Evolutionary conservation across 2,888 invertebrate genomes (phyloP), one percentile per base, ranked within the genome.

Genomic region (Sepiola atlantica): DNA sequence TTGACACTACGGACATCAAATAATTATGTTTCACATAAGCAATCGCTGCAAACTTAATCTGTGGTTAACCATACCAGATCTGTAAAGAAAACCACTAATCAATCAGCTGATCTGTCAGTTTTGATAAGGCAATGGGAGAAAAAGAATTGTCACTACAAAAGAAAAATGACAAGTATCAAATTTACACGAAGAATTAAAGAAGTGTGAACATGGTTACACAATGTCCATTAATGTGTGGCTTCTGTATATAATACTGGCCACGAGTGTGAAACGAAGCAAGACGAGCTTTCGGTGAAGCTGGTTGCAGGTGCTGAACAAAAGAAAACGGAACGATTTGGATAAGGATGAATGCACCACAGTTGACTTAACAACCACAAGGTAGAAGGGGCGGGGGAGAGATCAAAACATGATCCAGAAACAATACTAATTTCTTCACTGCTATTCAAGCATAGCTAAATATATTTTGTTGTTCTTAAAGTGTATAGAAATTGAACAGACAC

Each of bases 361-460:
- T 77, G 77, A 77, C 77, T 77, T n/a, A 77, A 77, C 77, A 77
- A 77, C 77, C 77, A 77, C 77, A 77, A 77, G 77, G 77, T 77
- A 32, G 4, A 2, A 77, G 16, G 32, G 77, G 45, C 45, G 45
- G 45, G 45, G 45, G 45, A 45, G 77, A 77, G n/a, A 77, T 77
- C n/a, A 77, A 77, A 77, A 77, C 77, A 32, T 77, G 77, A 77
- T n/a, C 77, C n/a, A 77, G 77, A 77, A 77, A 77, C 77, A 61
- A 61, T 77, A 77, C 18, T 77, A 77, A 77, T 77, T 77, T 77
- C 77, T 77, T 77, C 77, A 77, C 77, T 77, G n/a, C n/a, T 77
- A 18, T 32, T 77, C 77, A 77, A 77, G 77, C 77, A 77, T 77
- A 77, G n/a, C 16, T n/a, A n/a, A 77, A 77, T 77, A 32, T n/a